Percentiles rank a stretch among this genome's conserved stretches.
phyloP scores from a whole-genome alignment of 2,113 vertebrate species.

The Myodes glareolus region DNA sequence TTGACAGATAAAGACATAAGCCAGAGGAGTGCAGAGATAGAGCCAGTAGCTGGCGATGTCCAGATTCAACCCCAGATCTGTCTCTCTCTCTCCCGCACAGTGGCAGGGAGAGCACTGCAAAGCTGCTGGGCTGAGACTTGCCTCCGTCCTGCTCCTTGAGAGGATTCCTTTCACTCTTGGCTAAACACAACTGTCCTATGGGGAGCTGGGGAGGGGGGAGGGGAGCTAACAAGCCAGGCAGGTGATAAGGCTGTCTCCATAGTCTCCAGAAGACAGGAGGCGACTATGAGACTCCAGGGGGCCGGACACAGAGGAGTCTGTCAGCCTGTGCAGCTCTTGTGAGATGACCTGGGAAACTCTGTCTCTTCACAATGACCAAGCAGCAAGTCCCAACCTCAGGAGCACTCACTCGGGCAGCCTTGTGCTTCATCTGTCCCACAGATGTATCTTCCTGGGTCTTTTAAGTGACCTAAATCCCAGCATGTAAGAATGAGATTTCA shows the following conservation, averaged over 20 bases:
- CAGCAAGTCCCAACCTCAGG: neutral
- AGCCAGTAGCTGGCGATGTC: neutral
- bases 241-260: neutral
- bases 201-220: neutral
- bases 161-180: neutral
- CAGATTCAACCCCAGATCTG: neutral
- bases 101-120: neutral
- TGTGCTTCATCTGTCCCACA: neutral
- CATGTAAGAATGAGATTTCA: slow-evolving; percentile 65
- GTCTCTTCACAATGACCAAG: neutral
- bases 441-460: neutral
- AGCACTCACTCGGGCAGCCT: neutral
- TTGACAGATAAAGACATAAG: neutral
- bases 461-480: slow-evolving; percentile 9
- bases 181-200: neutral
- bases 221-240: neutral
- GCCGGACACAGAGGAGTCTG: neutral
- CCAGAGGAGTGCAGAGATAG: neutral
- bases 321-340: neutral
- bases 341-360: neutral
- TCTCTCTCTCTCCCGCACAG: neutral
- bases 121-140: fast-evolving
- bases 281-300: neutral
- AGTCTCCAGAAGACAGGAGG: neutral
- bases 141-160: neutral